Conservation (phyloP, 30 jellyfish, hydroid and myxozoan species). For the Cassiopea xamachana region DNA sequence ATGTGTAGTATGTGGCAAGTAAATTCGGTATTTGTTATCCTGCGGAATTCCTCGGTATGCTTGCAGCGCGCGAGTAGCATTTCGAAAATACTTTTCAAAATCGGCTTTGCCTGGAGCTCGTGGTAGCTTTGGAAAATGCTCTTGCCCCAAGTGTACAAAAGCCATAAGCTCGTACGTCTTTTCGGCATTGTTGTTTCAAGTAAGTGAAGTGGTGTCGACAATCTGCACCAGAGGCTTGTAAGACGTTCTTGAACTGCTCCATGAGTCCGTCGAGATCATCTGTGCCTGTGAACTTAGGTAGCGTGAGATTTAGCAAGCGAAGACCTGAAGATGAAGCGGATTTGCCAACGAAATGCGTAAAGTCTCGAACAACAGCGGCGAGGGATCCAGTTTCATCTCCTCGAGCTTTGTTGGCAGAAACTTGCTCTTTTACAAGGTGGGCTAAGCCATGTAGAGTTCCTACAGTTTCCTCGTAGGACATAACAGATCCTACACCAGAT, state of each 20-base stretch:
- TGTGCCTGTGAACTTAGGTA: slow-evolving; percentile 26
- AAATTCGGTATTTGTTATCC: slow-evolving; percentile 29
- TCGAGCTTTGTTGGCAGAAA: not conserved
- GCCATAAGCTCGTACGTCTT: slow-evolving; percentile 52
- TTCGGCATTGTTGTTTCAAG: slow-evolving; percentile 58
- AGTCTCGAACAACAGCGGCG: not conserved
- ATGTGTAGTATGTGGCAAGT: slow-evolving; percentile 12
- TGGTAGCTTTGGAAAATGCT: not conserved
- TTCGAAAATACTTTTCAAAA: not conserved
- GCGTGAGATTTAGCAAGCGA: slow-evolving; percentile 20
- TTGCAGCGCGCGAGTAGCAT: not conserved
- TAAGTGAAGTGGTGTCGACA: slow-evolving; percentile 2
- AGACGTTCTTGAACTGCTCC: slow-evolving; percentile 46
- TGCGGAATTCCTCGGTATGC: slow-evolving; percentile 10
- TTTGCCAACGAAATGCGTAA: not conserved
- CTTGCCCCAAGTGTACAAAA: not conserved
- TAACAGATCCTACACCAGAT: slow-evolving; percentile 10
- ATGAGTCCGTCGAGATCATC: slow-evolving; percentile 19
- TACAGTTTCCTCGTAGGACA: slow-evolving; percentile 4
- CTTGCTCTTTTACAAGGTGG: slow-evolving; percentile 1
- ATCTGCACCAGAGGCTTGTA: slow-evolving; percentile 21
- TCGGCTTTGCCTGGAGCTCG: slow-evolving; percentile 1
- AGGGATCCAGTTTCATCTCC: not conserved
- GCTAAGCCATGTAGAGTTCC: slow-evolving; percentile 22
- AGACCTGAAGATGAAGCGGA: not conserved